Evolutionary conservation across 2,888 invertebrate species (phyloP).

Genomic region (Macroteleia sp.): DNA sequence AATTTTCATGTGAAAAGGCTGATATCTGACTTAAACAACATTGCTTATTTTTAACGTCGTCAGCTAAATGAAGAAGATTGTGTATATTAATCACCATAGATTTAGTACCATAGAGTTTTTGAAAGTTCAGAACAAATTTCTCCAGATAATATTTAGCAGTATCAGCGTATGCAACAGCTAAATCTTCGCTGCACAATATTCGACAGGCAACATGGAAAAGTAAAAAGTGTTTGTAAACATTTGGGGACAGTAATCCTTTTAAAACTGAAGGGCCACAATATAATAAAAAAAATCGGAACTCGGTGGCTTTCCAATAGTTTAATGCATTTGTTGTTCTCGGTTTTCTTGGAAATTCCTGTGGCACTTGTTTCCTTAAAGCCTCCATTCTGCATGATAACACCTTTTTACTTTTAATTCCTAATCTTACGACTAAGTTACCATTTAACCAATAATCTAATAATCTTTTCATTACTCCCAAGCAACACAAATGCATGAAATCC

Average conservation of each 20-base stretch:
- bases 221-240: background rate
- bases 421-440: background rate
- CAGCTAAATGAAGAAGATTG: slow-evolving; percentile 47
- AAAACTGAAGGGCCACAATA: too few relatives aligned
- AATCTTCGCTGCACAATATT: background rate
- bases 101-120: slow-evolving; percentile 16
- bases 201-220: slow-evolving; percentile 8
- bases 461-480: slow-evolving; percentile 4
- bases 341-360: slow-evolving; percentile 28
- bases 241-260: too few relatives aligned
- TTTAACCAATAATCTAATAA: slow-evolving; percentile 1
- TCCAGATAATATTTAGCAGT: slow-evolving; percentile 10
- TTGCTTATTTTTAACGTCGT: slow-evolving; percentile 28
- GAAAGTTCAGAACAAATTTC: slow-evolving; percentile 1
- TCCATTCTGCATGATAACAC: slow-evolving; percentile 17
- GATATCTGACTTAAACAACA: background rate
- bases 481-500: slow-evolving; percentile 25
- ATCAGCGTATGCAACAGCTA: background rate
- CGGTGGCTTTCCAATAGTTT: background rate
- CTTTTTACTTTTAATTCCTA: background rate
- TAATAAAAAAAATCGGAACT: too few relatives aligned
- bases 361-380: slow-evolving; percentile 1
- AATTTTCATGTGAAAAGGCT: slow-evolving; percentile 25
- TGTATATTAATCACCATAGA: slow-evolving; percentile 26
- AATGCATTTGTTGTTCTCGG: slow-evolving; percentile 8